Conservation (phyloP, 2,113 vertebrate species). For the Chascanopsetta lugubris region DNA sequence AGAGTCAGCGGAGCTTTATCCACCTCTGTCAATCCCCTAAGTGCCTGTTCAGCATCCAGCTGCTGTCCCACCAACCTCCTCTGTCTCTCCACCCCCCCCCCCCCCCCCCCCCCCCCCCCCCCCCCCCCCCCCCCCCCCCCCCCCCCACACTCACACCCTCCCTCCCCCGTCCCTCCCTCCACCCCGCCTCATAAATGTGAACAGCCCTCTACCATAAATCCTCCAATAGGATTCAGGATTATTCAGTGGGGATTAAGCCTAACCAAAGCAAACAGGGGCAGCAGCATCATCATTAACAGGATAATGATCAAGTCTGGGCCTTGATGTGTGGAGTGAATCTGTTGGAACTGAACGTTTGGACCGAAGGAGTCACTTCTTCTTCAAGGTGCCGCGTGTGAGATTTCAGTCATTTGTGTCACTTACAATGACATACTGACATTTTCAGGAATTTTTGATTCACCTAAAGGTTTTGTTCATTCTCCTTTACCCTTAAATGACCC, state of each 20-base stretch:
- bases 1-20: slow-evolving; percentile 20
- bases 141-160: slow-evolving; percentile 12
- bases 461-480: no score
- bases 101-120: slow-evolving; percentile 1
- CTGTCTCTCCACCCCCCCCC: slow-evolving; percentile 34
- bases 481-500: no score
- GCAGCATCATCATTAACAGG: slow-evolving; percentile 20
- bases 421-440: no score
- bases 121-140: slow-evolving; percentile 27
- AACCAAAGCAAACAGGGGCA: slow-evolving; percentile 23
- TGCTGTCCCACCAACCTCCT: slow-evolving; percentile 27
- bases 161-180: slow-evolving; percentile 30
- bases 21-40: slow-evolving; percentile 39
- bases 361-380: neutral
- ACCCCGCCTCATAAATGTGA: neutral
- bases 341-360: neutral
- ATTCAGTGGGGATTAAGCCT: slow-evolving; percentile 58
- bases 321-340: neutral
- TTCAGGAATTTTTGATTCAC: no score
- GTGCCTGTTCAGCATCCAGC: slow-evolving; percentile 51
- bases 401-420: neutral
- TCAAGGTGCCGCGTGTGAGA: neutral
- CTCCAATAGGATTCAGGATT: slow-evolving; percentile 62
- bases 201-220: slow-evolving; percentile 46
- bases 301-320: slow-evolving; percentile 8